Evolutionary conservation across 2,888 invertebrate species (phyloP), one percentile per base, ranked within the genome.

Genomic region (Coremacera marginata): DNA sequence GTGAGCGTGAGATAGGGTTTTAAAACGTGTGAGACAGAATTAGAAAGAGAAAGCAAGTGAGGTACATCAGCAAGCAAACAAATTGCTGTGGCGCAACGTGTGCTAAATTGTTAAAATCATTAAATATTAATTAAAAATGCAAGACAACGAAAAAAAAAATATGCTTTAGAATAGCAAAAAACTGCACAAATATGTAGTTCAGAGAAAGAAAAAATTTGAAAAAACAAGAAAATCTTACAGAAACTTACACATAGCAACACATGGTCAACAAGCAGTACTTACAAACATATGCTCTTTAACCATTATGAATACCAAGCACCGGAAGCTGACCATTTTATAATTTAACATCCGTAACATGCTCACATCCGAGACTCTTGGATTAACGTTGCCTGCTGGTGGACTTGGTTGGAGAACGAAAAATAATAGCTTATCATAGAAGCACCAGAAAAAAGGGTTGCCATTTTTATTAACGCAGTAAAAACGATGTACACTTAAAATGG

Each of bases 111-210:
- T 81, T 82, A 78, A 81, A 81, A 80, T 79, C 82, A 81, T 82
- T 81, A 81, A 81, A 82, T 80, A 82, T 81, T 82, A 82, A 82
- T 82, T 82, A 81, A 82, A 81, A 79, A 79, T 80, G 77, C 78
- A 78, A 79, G 79, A 77, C 75, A 74, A 78, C 77, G 25, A 67
- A 67, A 70, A 72, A 70, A 67, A 70, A 72, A 70, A 70, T 34
- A 72, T 74, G 77, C 11, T 52, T 57, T 62, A 49, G 11, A 57
- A 72, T 2, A 2, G n/a, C n/a, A 72, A 5, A 8, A 60, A 62
- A 57, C 9, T 37, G 11, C 52, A 19, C 22, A 22, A 7, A 11
- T 1, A 55, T 8, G n/a, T n/a, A n/a, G n/a, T n/a, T n/a, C n/a
- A 55, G 55, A 55, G 65, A 67, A 65, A 19, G 3, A 0, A 34